Evolutionary conservation across 1,140 invertebrate genomes (phyloP).

Genomic region (Drosophila nigrodunni): DNA sequence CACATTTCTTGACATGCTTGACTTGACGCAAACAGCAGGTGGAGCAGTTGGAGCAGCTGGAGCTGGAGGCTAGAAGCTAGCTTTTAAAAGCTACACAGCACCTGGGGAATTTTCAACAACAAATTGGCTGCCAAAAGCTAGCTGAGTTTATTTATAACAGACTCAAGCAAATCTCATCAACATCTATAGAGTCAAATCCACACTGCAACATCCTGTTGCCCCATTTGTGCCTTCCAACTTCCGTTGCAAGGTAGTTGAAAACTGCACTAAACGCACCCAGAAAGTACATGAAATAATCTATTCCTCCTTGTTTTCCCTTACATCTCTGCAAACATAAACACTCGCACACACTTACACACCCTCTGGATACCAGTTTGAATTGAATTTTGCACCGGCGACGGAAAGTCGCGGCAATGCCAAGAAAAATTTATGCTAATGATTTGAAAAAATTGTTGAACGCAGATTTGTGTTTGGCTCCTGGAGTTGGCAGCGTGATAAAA

Average conservation of each 20-base stretch:
- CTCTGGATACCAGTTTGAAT: not conserved
- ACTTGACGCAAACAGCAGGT: not conserved
- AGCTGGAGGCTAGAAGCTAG: not conserved
- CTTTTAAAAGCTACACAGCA: not conserved
- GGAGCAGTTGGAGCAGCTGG: not conserved
- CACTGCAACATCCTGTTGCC: slow-evolving; percentile 50
- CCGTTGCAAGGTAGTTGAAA: not conserved
- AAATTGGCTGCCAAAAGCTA: slow-evolving; percentile 54
- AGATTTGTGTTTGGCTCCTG: slow-evolving; percentile 46
- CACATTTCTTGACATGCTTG: slow-evolving; percentile 13
- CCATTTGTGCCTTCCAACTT: slow-evolving; percentile 28
- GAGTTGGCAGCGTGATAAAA: slow-evolving; percentile 51
- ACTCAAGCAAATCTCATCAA: slow-evolving; percentile 67
- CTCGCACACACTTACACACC: not conserved
- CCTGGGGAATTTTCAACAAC: slow-evolving; percentile 34
- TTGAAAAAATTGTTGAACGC: slow-evolving; percentile 50
- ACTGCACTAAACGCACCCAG: not conserved
- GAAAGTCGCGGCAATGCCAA: slow-evolving; percentile 46
- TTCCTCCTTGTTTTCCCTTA: not conserved
- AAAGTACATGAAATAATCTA: slow-evolving; percentile 20
- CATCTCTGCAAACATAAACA: not conserved
- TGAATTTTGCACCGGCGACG: slow-evolving; percentile 24
- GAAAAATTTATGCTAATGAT: slow-evolving; percentile 79
- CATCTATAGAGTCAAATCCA: slow-evolving; percentile 62
- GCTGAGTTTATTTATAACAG: slow-evolving; percentile 61